A percentile compares a stretch with the other conserved stretches of the same genome.
phyloP scores from a whole-genome alignment of 2,888 invertebrate genomes.

The Lithophane semibrunnea region DNA sequence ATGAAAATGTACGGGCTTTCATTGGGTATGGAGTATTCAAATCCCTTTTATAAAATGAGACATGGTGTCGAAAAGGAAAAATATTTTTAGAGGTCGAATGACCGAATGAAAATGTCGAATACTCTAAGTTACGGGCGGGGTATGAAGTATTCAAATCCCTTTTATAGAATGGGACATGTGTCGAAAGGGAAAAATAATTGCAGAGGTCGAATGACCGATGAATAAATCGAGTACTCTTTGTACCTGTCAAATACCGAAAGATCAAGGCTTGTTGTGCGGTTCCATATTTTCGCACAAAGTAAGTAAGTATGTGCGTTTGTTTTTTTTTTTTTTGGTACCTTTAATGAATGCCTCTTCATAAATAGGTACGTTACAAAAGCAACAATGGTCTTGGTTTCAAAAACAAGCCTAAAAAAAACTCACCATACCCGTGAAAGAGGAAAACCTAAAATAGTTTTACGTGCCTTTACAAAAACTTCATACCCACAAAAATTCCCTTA shows the following conservation, averaged over 20 bases:
- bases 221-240: background rate
- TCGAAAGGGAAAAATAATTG: no score
- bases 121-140: background rate
- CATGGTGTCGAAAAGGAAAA: background rate
- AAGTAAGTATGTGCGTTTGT: background rate
- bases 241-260: background rate
- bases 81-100: background rate
- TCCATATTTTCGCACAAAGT: background rate
- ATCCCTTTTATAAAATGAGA: background rate
- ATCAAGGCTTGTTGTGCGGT: background rate
- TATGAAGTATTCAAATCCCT: no score
- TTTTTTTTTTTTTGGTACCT: background rate
- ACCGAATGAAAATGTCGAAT: background rate
- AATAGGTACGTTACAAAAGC: background rate
- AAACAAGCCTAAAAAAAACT: background rate
- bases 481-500: slow-evolving; percentile 25
- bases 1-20: background rate
- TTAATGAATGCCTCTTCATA: background rate
- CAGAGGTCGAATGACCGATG: no score
- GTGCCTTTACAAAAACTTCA: background rate
- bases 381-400: background rate
- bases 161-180: no score
- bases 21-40: background rate
- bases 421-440: background rate
- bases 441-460: slow-evolving; percentile 5